phyloP scores from a whole-genome alignment of 2,888 invertebrate species.

The Thalpophila matura region DNA sequence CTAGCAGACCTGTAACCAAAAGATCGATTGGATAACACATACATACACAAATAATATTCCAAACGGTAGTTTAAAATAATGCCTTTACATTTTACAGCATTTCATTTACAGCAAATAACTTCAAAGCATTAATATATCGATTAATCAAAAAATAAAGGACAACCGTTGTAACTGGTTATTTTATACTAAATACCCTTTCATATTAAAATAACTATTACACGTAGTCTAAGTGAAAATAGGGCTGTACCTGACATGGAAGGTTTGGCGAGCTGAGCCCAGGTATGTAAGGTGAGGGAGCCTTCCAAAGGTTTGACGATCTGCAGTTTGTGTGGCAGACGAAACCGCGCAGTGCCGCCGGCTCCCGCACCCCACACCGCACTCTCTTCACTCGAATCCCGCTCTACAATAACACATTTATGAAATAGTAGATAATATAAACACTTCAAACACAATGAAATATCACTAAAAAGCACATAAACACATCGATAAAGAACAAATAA shows the following conservation, averaged over 20 bases:
- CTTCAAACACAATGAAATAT: slow-evolving; percentile 20
- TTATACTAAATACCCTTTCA: no score
- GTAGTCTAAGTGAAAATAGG: not conserved
- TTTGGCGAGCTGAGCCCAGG: slow-evolving; percentile 98
- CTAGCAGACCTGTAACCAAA: slow-evolving; percentile 91
- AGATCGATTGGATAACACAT: not conserved
- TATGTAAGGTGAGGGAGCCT: slow-evolving; percentile 97
- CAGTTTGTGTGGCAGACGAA: slow-evolving; percentile 96
- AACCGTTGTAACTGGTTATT: no score
- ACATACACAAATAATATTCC: not conserved
- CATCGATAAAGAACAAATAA: slow-evolving; percentile 15
- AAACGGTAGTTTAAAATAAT: no score
- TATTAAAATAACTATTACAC: not conserved
- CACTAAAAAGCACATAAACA: slow-evolving; percentile 30
- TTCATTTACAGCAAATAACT: not conserved
- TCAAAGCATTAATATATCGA: not conserved
- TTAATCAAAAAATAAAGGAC: not conserved
- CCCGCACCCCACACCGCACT: slow-evolving; percentile 89
- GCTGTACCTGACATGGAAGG: slow-evolving; percentile 95
- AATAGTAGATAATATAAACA: slow-evolving; percentile 19
- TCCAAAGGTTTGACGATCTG: slow-evolving; percentile 98
- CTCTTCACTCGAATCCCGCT: slow-evolving; percentile 83
- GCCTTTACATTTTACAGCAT: no score
- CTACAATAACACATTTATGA: slow-evolving; percentile 62
- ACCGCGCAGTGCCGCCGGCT: slow-evolving; percentile 87